phyloP scores from a whole-genome alignment of 2,888 invertebrate genomes.

The Silvanus unidentatus region DNA sequence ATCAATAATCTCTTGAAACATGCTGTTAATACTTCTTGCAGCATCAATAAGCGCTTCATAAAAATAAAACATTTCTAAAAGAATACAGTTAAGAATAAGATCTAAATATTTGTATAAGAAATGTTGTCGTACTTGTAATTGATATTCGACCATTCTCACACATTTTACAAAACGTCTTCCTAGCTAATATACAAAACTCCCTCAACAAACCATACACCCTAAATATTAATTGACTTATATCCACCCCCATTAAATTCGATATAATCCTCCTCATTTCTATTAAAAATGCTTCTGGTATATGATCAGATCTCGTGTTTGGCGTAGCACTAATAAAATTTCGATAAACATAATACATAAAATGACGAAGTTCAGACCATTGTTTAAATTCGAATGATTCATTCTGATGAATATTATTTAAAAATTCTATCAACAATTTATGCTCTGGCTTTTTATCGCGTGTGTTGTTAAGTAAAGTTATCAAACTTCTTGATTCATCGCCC shows the following conservation, averaged over 20 bases:
- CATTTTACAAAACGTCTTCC: constrained; percentile 8
- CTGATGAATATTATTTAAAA: constrained; percentile 30
- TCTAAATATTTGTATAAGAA: neutral
- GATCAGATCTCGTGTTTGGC: constrained; percentile 33
- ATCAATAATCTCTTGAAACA: constrained; percentile 55
- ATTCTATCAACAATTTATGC: constrained; percentile 18
- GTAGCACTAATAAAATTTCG: constrained; percentile 36
- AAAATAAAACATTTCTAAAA: constrained; percentile 54
- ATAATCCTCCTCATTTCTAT: constrained; percentile 36
- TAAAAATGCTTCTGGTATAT: constrained; percentile 33
- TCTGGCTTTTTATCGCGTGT: constrained; percentile 24
- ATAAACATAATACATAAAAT: constrained; percentile 40
- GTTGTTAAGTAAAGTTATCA: constrained; percentile 21
- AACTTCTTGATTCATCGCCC: constrained; percentile 10
- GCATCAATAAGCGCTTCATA: constrained; percentile 59
- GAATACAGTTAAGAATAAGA: constrained; percentile 5
- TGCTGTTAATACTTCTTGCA: constrained; percentile 52
- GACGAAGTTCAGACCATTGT: constrained; percentile 39
- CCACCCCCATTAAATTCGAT: constrained; percentile 36
- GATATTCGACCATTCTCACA: constrained; percentile 39
- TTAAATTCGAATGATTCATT: constrained; percentile 29
- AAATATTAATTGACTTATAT: constrained; percentile 52
- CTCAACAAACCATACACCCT: constrained; percentile 58
- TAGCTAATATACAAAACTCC: constrained; percentile 59
- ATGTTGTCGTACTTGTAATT: constrained; percentile 30